Evolutionary conservation across 2,888 invertebrate genomes (phyloP), one percentile per base, ranked within the genome.

Genomic region (Ceramica pisi): DNA sequence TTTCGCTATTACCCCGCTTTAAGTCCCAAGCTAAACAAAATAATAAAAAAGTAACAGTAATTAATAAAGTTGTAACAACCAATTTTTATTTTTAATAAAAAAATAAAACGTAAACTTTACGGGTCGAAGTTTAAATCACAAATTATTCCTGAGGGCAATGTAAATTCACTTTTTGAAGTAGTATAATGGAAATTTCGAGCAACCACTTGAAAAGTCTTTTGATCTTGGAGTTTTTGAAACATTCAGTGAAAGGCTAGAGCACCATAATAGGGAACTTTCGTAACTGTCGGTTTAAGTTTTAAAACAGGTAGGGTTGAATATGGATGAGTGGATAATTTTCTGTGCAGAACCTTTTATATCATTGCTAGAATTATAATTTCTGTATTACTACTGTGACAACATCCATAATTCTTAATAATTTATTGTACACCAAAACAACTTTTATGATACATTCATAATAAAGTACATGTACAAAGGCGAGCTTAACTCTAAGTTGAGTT

Each of bases 161-260:
- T 90, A 91, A 92, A 91, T 93, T 91, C 87, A 89, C 90, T 90
- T 92, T 91, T 92, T 91, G 89, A 91, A 89, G 88, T 89, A 90
- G 90, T 90, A 91, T 93, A 94, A 94, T 93, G 91, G 92, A 91
- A 94, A 94, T 92, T 94, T 94, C 89, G 88, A 89, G 89, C 90
- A 93, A 93, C 93, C 92, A 90, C 92, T 92, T 89, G 91, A 88
- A 92, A 93, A 91, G 89, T 89, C 92, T 92, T 94, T 94, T 94
- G 93, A 93, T 94, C 93, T 92, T 91, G 88, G 89, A 92, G 92
- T 92, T 92, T 91, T 86, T 87, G 87, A 89, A 92, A 90, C 89
- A 89, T 88, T 90, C 82, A 85, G 87, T 85, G 87, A 90, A 92
- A 90, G 89, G 87, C 87, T 88, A 84, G 86, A 88, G 81, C 85